Percentiles rank a stretch among this genome's conserved stretches.
Conservation (phyloP, 1,140 invertebrate species). For the Phortica variegata region DNA sequence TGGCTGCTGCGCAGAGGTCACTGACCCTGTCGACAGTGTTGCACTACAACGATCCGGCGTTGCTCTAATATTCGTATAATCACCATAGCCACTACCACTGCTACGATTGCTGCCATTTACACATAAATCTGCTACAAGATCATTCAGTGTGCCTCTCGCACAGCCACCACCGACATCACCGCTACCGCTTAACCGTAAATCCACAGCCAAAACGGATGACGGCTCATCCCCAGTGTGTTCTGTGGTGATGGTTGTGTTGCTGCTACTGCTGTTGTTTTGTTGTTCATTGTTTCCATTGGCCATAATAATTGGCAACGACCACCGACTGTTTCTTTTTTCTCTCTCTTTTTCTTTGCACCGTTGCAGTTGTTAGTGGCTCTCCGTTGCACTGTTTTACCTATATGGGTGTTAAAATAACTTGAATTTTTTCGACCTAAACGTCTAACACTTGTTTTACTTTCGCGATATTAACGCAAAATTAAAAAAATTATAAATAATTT, state of each 20-base stretch:
- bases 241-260: conserved; percentile 14
- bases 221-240: neutral
- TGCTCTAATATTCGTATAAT: conserved; percentile 32
- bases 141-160: conserved; percentile 24
- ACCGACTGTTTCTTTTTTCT: neutral
- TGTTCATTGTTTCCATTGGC: conserved; percentile 40
- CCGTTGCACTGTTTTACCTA: too few relatives aligned
- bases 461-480: too few relatives aligned
- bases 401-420: too few relatives aligned
- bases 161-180: too few relatives aligned
- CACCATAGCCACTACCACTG: conserved; percentile 16
- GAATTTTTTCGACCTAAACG: too few relatives aligned
- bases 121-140: conserved; percentile 44
- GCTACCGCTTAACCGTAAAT: too few relatives aligned
- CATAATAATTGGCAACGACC: conserved; percentile 18
- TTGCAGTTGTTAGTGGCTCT: too few relatives aligned
- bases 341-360: neutral
- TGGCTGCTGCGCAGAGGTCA: neutral
- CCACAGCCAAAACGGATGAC: too few relatives aligned
- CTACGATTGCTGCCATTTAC: conserved; percentile 18
- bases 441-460: too few relatives aligned
- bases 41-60: neutral
- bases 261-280: conserved; percentile 24
- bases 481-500: too few relatives aligned
- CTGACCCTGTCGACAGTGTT: conserved; percentile 5